phyloP scores from a whole-genome alignment of 2,888 invertebrate genomes.

The Lathronympha strigana region DNA sequence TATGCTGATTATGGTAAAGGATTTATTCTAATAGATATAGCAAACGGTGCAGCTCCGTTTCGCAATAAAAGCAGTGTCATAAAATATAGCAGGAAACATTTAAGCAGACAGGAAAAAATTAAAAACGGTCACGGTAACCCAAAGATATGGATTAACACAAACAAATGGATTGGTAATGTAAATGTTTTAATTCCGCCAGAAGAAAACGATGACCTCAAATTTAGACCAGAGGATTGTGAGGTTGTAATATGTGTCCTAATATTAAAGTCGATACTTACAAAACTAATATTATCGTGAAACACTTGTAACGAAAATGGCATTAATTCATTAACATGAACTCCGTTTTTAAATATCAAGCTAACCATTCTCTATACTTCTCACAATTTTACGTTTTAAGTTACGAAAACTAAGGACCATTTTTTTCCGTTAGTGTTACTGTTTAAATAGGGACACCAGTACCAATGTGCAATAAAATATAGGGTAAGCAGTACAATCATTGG shows the following conservation, averaged over 20 bases:
- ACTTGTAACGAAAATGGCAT: too few species aligned
- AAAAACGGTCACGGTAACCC: not conserved
- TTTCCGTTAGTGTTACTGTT: too few species aligned
- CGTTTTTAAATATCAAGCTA: not conserved
- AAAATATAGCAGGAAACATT: constrained; percentile 1
- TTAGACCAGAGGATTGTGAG: not conserved
- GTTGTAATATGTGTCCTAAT: not conserved
- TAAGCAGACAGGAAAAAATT: too few species aligned
- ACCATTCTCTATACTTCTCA: not conserved
- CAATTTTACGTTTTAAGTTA: not conserved
- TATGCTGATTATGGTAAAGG: not conserved
- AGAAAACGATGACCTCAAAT: not conserved
- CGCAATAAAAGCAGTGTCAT: not conserved
- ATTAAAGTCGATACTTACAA: not conserved
- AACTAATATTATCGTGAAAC: not conserved
- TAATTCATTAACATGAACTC: not conserved
- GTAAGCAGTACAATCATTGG: too few species aligned
- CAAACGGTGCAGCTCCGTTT: not conserved
- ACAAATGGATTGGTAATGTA: not conserved
- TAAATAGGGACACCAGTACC: too few species aligned
- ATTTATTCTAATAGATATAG: not conserved
- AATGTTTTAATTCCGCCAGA: not conserved
- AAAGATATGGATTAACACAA: constrained; percentile 5
- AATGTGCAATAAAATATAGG: too few species aligned
- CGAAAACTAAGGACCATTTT: not conserved